These are phyloP conservation scores for Euproctis similis DNA, from an alignment of 2,888 invertebrate genomes.

Conservation along the genomic window DNA sequence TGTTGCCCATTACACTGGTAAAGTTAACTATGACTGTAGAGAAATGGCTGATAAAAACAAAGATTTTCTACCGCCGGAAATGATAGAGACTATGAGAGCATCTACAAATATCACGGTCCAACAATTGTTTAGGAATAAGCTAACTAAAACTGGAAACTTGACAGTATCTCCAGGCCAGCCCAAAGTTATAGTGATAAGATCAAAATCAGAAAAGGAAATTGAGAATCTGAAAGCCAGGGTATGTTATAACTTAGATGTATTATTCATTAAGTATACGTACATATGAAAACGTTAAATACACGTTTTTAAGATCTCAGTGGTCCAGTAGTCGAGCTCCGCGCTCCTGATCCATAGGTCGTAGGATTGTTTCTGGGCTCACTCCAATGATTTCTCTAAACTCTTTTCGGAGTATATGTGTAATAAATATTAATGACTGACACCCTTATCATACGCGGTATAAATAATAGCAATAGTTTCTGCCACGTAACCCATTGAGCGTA, in stretches of 20 bases:
- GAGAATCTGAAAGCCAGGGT: constrained; percentile 72
- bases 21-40: constrained; percentile 87
- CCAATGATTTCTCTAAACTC: too few species aligned
- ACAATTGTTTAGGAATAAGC: constrained; percentile 87
- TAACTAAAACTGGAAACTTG: constrained; percentile 90
- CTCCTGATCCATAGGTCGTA: too few species aligned
- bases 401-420: too few species aligned
- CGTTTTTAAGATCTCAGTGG: too few species aligned
- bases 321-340: too few species aligned
- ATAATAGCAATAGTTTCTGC: too few species aligned
- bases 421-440: too few species aligned
- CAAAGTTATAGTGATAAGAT: constrained; percentile 39
- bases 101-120: constrained; percentile 83
- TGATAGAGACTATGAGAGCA: constrained; percentile 88
- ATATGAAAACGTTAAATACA: background rate
- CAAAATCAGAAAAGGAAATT: constrained; percentile 64
- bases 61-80: constrained; percentile 92
- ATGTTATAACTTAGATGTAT: constrained; percentile 18
- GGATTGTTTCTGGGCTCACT: too few species aligned
- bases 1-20: constrained; percentile 93
- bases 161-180: constrained; percentile 72
- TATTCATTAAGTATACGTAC: background rate
- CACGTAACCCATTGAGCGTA: too few species aligned
- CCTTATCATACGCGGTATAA: too few species aligned
- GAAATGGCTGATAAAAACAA: constrained; percentile 93